Evolutionary conservation across 2,113 vertebrate genomes (phyloP).

Genomic region (Xenopus laevis): DNA sequence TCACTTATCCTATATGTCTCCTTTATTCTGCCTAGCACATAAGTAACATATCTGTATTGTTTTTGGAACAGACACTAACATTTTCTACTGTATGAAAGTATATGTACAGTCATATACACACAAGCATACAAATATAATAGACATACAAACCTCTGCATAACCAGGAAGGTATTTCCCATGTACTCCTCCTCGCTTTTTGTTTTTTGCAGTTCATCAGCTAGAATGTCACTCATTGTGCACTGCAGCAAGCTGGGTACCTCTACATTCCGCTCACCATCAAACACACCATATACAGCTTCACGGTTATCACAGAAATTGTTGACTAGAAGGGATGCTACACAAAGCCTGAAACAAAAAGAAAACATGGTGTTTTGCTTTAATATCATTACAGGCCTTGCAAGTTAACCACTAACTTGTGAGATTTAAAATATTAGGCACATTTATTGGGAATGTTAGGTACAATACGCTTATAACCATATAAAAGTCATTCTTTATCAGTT

Average conservation of each 20-base stretch:
- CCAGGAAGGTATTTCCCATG: conserved; percentile 95
- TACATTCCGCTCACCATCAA: conserved; percentile 92
- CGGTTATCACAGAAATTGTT: conserved; percentile 90
- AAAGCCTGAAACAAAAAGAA: conserved; percentile 68
- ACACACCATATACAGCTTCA: conserved; percentile 93
- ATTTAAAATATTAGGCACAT: no score
- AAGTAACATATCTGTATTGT: no score
- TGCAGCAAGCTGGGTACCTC: conserved; percentile 93
- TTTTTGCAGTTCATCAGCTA: conserved; percentile 92
- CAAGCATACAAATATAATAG: no score
- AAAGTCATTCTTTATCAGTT: no score
- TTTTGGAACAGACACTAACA: no score
- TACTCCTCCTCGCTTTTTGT: conserved; percentile 91
- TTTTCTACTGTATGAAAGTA: no score
- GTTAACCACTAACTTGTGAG: background rate
- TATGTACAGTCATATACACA: no score
- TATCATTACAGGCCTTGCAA: background rate
- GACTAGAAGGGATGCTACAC: conserved; percentile 89
- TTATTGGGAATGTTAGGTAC: no score
- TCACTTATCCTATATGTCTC: no score
- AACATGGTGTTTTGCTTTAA: background rate
- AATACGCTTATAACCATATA: no score
- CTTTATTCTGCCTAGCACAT: no score
- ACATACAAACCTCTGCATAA: conserved; percentile 84
- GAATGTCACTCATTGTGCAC: conserved; percentile 94